These are phyloP conservation scores for Pegoplata infirma DNA, from an alignment of 2,888 invertebrate genomes.

Conservation along the genomic window DNA sequence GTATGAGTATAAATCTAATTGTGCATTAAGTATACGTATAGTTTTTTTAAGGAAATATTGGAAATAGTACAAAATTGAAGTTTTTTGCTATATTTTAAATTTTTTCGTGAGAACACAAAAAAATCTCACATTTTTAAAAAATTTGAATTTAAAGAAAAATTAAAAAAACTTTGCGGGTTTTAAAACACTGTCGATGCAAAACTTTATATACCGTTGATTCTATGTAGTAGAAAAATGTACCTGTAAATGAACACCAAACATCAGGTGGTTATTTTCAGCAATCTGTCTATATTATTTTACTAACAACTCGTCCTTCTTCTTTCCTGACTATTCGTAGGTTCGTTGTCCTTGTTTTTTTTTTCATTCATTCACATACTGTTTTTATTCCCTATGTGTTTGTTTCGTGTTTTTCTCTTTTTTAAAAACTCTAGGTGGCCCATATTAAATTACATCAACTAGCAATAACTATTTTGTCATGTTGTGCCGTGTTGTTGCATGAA, in stretches of 20 bases:
- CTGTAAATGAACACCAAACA: conserved; percentile 9
- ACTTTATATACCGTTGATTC: neutral
- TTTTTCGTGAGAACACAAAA: no score
- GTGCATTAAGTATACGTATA: no score
- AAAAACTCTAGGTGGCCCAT: conserved; percentile 43
- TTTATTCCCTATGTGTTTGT: neutral
- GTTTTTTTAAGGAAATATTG: no score
- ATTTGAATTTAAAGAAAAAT: no score
- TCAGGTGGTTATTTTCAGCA: conserved; percentile 32
- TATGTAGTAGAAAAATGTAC: neutral
- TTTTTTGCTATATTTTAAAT: no score
- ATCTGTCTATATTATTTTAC: neutral
- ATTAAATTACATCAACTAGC: conserved; percentile 48
- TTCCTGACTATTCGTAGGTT: neutral
- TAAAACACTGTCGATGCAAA: no score
- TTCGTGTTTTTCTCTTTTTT: no score
- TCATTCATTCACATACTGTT: neutral
- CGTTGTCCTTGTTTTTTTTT: neutral
- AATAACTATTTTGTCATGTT: conserved; percentile 15
- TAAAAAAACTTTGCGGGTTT: no score
- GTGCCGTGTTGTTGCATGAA: no score
- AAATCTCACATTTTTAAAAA: no score
- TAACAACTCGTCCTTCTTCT: neutral
- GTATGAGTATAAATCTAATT: no score
- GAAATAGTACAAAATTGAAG: no score